Evolutionary conservation across 2,113 vertebrate genomes (phyloP).

Genomic region (Trinectes maculatus): DNA sequence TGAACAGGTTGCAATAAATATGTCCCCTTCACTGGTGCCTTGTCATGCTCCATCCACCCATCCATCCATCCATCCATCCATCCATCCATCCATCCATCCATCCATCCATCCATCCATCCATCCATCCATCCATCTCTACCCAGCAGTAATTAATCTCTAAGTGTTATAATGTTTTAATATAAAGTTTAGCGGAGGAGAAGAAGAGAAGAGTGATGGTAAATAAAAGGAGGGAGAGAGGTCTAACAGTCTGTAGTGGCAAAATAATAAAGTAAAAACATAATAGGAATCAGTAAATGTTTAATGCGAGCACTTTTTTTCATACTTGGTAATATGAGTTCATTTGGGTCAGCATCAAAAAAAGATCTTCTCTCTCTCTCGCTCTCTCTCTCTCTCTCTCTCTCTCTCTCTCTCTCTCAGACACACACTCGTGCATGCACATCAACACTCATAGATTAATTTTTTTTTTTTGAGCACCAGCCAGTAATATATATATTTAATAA

Average conservation of each 20-base stretch:
- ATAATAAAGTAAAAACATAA: neutral
- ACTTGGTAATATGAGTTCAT: neutral
- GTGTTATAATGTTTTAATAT: constrained; percentile 51
- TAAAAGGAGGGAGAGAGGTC: no score
- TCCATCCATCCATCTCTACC: constrained; percentile 28
- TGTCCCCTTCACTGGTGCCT: constrained; percentile 37
- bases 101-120: constrained; percentile 40
- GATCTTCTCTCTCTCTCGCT: neutral
- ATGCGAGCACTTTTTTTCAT: neutral
- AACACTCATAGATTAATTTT: neutral
- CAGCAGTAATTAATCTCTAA: constrained; percentile 63
- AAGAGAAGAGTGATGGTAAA: constrained; percentile 26
- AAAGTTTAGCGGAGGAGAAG: constrained; percentile 9
- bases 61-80: constrained; percentile 46
- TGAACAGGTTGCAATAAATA: constrained; percentile 70
- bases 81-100: constrained; percentile 40
- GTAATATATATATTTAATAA: constrained; percentile 8
- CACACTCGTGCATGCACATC: neutral
- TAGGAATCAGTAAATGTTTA: constrained; percentile 16
- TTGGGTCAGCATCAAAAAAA: neutral
- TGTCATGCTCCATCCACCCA: constrained; percentile 47
- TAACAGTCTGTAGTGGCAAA: no score
- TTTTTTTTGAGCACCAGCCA: neutral
- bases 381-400: neutral
- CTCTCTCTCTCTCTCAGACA: neutral